These are phyloP conservation scores for Aepyceros melampus DNA, from an alignment of 2,113 vertebrate genomes.

Conservation along the genomic window DNA sequence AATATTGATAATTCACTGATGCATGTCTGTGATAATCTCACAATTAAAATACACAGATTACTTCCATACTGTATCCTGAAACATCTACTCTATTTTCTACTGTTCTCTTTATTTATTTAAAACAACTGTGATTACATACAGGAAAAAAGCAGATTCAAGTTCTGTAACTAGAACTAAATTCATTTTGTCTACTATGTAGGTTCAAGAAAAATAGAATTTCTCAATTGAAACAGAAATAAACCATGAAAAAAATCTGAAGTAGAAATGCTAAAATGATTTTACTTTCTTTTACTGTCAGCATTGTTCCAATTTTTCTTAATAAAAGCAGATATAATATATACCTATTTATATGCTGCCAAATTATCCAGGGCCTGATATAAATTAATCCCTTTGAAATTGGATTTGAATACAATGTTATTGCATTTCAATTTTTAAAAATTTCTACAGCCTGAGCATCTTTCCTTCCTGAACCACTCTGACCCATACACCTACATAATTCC, in stretches of 20 bases:
- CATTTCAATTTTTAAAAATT: not conserved
- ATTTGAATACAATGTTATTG: not conserved
- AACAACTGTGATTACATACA: not conserved
- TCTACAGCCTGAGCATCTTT: not conserved
- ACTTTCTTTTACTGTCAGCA: not conserved
- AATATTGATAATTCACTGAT: not conserved
- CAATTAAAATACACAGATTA: not conserved
- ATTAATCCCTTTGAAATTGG: conserved; percentile 11
- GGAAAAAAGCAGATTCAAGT: not conserved
- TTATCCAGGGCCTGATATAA: not conserved
- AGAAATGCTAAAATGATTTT: conserved; percentile 28
- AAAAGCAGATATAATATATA: not conserved
- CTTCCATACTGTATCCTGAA: not conserved
- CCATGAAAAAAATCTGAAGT: not conserved
- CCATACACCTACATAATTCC: conserved; percentile 49
- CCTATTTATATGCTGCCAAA: not conserved
- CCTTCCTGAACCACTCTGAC: not conserved
- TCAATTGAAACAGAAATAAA: not conserved
- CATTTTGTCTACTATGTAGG: not conserved
- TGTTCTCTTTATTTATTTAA: conserved; percentile 13
- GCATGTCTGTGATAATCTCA: not conserved
- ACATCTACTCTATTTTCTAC: not conserved
- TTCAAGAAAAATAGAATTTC: conserved; percentile 7
- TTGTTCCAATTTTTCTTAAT: not conserved
- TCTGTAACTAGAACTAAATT: not conserved